Percentiles rank a stretch among this genome's conserved stretches.
Evolutionary conservation across 64 coral and sea anemone genomes (phyloP).

Genomic region (Montipora sp.): DNA sequence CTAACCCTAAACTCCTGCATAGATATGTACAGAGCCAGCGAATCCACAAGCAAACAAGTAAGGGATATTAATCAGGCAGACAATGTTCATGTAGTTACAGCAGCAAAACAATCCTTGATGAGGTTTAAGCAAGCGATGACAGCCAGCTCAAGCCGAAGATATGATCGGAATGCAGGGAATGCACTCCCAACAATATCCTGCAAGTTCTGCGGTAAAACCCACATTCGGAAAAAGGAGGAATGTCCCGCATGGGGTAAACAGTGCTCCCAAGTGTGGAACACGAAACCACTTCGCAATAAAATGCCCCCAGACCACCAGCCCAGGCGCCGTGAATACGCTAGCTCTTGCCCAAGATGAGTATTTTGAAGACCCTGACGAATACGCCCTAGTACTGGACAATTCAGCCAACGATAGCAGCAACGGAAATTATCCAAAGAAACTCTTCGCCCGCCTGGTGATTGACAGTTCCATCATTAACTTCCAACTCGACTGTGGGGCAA

Average conservation of each 20-base stretch:
- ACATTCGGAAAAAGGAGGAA: conserved; percentile 36
- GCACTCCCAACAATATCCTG: conserved; percentile 5
- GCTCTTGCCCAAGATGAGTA: too few relatives aligned
- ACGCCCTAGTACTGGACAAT: too few relatives aligned
- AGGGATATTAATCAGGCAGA: conserved; percentile 65
- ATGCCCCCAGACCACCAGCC: background rate
- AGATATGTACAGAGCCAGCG: conserved; percentile 60
- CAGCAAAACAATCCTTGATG: conserved; percentile 15
- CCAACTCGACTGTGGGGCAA: too few relatives aligned
- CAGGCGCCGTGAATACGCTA: too few relatives aligned
- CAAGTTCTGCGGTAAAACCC: background rate
- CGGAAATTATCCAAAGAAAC: too few relatives aligned
- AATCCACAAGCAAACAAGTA: conserved; percentile 44
- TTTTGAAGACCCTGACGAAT: too few relatives aligned
- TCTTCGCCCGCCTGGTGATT: too few relatives aligned
- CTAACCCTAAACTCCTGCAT: conserved; percentile 57
- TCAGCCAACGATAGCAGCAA: too few relatives aligned
- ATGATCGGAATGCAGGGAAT: background rate
- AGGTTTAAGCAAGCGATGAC: conserved; percentile 30
- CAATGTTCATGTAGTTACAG: conserved; percentile 25
- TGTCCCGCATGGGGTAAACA: conserved; percentile 55
- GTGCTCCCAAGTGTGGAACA: conserved; percentile 20
- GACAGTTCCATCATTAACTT: too few relatives aligned
- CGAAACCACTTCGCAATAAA: conserved; percentile 39
- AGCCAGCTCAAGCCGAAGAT: background rate